Evolutionary conservation across 2,797 vertebrate genomes (phyloP).

Genomic region (Falco rusticolus): DNA sequence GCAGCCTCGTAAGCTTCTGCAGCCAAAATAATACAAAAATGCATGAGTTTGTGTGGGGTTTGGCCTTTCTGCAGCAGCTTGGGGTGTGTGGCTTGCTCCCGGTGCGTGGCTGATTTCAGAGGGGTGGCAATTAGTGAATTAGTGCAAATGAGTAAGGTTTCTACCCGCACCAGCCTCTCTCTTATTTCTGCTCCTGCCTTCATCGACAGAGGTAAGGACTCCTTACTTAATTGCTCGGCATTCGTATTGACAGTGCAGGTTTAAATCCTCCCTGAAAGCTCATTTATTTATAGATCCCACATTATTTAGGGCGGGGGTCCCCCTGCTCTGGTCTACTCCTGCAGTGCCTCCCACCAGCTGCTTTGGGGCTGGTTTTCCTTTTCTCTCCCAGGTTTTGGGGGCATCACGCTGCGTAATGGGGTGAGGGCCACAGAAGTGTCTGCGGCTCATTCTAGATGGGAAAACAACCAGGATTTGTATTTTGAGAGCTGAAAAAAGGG

Average conservation of each 20-base stretch:
- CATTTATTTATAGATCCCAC: not conserved
- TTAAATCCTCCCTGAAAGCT: not conserved
- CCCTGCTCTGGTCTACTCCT: not conserved
- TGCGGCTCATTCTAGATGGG: not conserved
- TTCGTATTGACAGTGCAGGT: not conserved
- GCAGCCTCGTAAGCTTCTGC: not conserved
- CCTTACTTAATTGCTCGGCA: not conserved
- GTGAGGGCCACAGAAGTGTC: not conserved
- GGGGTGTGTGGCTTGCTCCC: not conserved
- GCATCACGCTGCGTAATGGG: accelerated
- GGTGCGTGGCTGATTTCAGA: not conserved
- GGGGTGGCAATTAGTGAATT: not conserved
- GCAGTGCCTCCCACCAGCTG: not conserved
- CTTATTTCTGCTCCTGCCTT: not conserved
- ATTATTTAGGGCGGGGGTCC: not conserved
- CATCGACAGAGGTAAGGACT: not conserved
- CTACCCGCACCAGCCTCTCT: not conserved
- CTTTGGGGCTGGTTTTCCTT: not conserved
- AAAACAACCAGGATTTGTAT: not conserved
- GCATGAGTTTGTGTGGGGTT: not conserved
- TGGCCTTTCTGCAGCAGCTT: not conserved
- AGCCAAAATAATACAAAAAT: constrained; percentile 2
- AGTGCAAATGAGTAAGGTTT: not conserved
- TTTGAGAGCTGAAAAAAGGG: not conserved
- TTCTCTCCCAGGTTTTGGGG: not conserved